Evolutionary conservation across 2,888 invertebrate genomes (phyloP), one percentile per base, ranked within the genome.

Genomic region (Liodrosophila aerea): DNA sequence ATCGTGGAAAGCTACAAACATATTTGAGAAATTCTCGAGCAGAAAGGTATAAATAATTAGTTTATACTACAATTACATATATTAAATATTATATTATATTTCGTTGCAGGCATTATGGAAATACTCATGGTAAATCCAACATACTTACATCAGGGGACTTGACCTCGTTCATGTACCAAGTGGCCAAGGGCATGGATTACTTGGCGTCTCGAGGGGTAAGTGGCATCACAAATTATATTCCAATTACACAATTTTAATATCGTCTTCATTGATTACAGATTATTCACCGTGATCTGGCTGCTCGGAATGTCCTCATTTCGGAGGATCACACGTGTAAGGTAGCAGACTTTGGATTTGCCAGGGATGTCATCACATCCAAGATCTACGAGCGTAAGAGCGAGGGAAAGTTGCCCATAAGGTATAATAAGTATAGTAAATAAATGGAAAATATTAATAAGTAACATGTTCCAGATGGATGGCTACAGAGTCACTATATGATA

Each of bases 291-390:
- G 97, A 98, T 88, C 91, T 98, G 58, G 97, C 97, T 0, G 97
- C 97, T 0, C 92, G 97, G 31, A 98, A 97, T 87, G 93, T 98
- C 39, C 91, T 98, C 7, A 95, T 97, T 51, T 94, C 94, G 0
- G 96, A 97, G 46, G 96, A 96, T 78, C 94, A 96, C 66, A 94
- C 94, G 1, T 97, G 97, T 89, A 97, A 97, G 91, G 96, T 98
- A 0, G 97, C 97, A 0, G 98, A 98, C 89, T 98, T 98, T 88
- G 98, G 98, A 0, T 96, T 98, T 78, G 97, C 97, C 0, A 92
- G 98, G 44, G 97, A 97, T 89, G 94, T 98, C 0, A 94, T 95
- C 1, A 95, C 95, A 4, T 95, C 95, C n/a, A 95, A 95, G 78
- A 93, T 96, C n/a, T 96, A 96, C 86, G 96, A 96, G 87, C 92